These are phyloP conservation scores for Etheostoma cragini DNA, from an alignment of 2,113 vertebrate species.

Conservation along the genomic window DNA sequence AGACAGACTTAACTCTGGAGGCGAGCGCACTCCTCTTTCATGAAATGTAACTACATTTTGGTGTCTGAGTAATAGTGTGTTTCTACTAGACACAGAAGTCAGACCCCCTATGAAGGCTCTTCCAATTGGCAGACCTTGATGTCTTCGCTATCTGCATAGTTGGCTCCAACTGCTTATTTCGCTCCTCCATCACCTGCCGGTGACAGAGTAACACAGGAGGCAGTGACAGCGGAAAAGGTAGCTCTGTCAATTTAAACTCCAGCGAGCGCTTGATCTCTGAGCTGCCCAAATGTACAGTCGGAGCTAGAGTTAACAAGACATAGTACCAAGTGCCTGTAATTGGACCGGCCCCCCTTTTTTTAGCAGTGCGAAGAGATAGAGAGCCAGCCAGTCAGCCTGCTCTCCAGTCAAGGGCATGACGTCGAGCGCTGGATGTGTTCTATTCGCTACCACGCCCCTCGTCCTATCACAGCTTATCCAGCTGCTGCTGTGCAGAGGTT, in stretches of 20 bases:
- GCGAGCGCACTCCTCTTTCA: slow-evolving; percentile 21
- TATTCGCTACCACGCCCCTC: slow-evolving; percentile 36
- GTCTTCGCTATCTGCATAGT: slow-evolving; percentile 71
- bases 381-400: slow-evolving; percentile 55
- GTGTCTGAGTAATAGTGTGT: slow-evolving; percentile 25
- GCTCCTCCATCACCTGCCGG: slow-evolving; percentile 60
- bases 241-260: slow-evolving; percentile 74
- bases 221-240: slow-evolving; percentile 73
- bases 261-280: slow-evolving; percentile 68
- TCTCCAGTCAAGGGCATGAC: slow-evolving; percentile 65
- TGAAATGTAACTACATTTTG: slow-evolving; percentile 17
- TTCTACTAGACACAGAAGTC: slow-evolving; percentile 55
- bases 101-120: slow-evolving; percentile 69
- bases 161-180: slow-evolving; percentile 66
- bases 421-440: slow-evolving; percentile 56
- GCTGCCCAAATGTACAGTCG: slow-evolving; percentile 64
- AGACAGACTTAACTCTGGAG: slow-evolving; percentile 19
- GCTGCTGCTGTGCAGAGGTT: slow-evolving; percentile 64
- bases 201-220: slow-evolving; percentile 62
- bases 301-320: slow-evolving; percentile 72
- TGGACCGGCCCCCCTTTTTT: slow-evolving; percentile 46
- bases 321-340: slow-evolving; percentile 71
- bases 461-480: slow-evolving; percentile 65
- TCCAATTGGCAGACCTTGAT: slow-evolving; percentile 66
- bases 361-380: slow-evolving; percentile 52